Percentiles rank a stretch among this genome's conserved stretches.
Conservation (phyloP, 2,113 vertebrate genomes). For the Chaetura pelagica region DNA sequence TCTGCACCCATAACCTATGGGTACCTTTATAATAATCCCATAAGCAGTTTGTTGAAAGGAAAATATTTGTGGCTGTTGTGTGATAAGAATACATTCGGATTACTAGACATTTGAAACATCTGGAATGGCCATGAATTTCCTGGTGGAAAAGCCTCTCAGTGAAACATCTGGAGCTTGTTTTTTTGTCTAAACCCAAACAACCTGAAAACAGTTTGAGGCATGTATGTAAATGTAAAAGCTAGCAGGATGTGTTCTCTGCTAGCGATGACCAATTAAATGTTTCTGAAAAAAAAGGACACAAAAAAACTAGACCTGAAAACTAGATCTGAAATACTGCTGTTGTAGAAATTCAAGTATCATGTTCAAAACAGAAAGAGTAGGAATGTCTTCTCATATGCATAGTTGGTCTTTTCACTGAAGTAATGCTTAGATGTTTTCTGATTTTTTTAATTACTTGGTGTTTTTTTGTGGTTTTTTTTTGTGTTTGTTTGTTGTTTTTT, state of each 20-base stretch:
- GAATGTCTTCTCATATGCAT: fast-evolving
- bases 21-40: background rate
- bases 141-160: background rate
- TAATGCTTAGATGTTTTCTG: background rate
- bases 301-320: background rate
- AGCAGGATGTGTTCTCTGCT: background rate
- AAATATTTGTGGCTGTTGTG: background rate
- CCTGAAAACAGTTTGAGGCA: conserved; percentile 6
- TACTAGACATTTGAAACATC: background rate
- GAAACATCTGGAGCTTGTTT: conserved; percentile 62
- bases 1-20: background rate
- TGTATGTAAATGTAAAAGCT: conserved; percentile 1
- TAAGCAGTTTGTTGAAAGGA: background rate
- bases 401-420: background rate
- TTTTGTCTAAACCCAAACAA: conserved; percentile 6
- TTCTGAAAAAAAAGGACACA: background rate
- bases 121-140: background rate
- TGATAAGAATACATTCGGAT: background rate
- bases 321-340: background rate
- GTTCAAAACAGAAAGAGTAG: background rate
- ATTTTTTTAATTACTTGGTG: too few species aligned
- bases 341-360: background rate
- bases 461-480: too few species aligned
- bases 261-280: background rate
- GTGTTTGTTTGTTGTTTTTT: too few species aligned